Conservation (phyloP, 2,797 vertebrate species). For the Orestias chungarensis region DNA sequence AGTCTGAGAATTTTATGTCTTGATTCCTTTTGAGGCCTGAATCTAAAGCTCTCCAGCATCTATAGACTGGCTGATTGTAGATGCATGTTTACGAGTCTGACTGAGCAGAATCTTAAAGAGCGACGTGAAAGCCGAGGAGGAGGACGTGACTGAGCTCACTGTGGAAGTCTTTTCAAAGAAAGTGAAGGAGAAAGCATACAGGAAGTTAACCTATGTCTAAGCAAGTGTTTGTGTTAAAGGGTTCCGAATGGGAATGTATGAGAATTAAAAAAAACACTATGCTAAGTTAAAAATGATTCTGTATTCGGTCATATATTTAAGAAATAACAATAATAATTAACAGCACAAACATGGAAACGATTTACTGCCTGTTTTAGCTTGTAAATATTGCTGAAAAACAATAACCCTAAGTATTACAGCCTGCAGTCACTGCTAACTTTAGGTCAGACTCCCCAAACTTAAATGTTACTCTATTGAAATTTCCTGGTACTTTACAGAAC, state of each 20-base stretch:
- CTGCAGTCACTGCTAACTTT: background rate
- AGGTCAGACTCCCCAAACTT: background rate
- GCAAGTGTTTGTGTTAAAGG: slow-evolving; percentile 70
- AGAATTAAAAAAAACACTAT: slow-evolving; percentile 20
- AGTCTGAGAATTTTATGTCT: slow-evolving; percentile 55
- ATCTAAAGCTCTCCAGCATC: slow-evolving; percentile 49
- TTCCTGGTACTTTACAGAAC: background rate
- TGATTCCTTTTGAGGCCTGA: slow-evolving; percentile 55
- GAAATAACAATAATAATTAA: slow-evolving; percentile 8
- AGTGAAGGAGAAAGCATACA: slow-evolving; percentile 68
- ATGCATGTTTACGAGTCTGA: slow-evolving; percentile 47
- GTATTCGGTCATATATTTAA: slow-evolving; percentile 21
- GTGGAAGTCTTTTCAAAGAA: slow-evolving; percentile 54
- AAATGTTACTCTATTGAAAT: background rate
- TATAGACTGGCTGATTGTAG: slow-evolving; percentile 41
- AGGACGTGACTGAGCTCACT: slow-evolving; percentile 21
- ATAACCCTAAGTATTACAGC: background rate
- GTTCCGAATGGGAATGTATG: slow-evolving; percentile 21
- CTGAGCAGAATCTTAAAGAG: slow-evolving; percentile 58
- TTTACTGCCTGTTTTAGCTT: slow-evolving; percentile 1
- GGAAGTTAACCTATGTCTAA: slow-evolving; percentile 70
- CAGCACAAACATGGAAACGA: slow-evolving; percentile 21
- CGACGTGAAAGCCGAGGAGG: slow-evolving; percentile 54
- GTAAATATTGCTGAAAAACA: background rate
- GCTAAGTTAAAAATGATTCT: slow-evolving; percentile 19